Evolutionary conservation across 2,113 vertebrate genomes (phyloP).

Genomic region (Sinocyclocheilus anshuiensis): DNA sequence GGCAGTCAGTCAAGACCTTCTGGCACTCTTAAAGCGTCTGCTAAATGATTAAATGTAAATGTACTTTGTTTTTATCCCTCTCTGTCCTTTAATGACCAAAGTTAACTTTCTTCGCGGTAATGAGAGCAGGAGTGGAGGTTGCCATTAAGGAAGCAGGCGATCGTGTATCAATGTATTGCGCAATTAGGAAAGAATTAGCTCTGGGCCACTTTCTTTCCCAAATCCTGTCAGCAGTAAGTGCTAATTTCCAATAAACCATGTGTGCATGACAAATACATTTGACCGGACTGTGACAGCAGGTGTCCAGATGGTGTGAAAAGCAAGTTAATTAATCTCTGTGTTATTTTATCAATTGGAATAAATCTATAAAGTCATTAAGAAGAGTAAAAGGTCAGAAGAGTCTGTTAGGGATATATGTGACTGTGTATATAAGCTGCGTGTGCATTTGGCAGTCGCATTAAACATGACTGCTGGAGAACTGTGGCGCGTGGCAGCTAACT

Average conservation of each 20-base stretch:
- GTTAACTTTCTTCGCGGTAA: slow-evolving; percentile 55
- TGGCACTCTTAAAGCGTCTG: slow-evolving; percentile 28
- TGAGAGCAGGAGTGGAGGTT: slow-evolving; percentile 37
- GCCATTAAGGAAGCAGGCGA: neutral
- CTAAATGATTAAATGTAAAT: no score
- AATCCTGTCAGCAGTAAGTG: neutral
- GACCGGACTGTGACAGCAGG: slow-evolving; percentile 5
- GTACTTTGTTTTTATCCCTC: slow-evolving; percentile 5
- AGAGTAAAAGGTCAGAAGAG: slow-evolving; percentile 28
- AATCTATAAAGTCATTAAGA: slow-evolving; percentile 28
- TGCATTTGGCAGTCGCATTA: slow-evolving; percentile 1
- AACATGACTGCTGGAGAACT: slow-evolving; percentile 56
- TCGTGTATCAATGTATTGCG: slow-evolving; percentile 37
- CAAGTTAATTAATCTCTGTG: neutral
- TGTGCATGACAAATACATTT: neutral
- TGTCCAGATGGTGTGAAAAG: neutral
- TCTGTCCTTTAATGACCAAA: slow-evolving; percentile 52
- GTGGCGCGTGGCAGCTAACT: slow-evolving; percentile 63
- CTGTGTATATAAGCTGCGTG: slow-evolving; percentile 26
- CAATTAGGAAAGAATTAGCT: slow-evolving; percentile 38
- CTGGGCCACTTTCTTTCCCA: neutral
- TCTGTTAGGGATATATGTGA: neutral
- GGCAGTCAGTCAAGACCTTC: slow-evolving; percentile 48
- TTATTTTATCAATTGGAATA: slow-evolving; percentile 47
- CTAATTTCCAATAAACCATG: slow-evolving; percentile 9